Evolutionary conservation across 2,888 invertebrate genomes (phyloP).

Genomic region (Augiades crinisus): DNA sequence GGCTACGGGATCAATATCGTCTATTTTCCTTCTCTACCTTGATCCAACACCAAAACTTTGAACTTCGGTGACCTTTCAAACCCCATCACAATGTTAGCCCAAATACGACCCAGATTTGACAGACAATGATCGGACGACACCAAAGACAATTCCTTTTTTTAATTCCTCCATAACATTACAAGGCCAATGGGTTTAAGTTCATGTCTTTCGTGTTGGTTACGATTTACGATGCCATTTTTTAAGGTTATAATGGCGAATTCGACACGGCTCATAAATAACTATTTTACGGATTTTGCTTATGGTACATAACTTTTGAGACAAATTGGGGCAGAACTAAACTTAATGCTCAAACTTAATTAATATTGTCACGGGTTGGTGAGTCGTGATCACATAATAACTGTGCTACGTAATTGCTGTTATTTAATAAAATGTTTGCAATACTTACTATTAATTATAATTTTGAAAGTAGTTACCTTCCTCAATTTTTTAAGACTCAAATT

Average conservation of each 20-base stretch:
- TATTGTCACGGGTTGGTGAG: not conserved
- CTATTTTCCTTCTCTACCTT: too few species aligned
- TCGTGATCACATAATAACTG: not conserved
- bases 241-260: not conserved
- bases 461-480: too few species aligned
- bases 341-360: not conserved
- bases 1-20: too few species aligned
- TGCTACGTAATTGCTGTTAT: not conserved
- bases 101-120: too few species aligned
- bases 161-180: not conserved
- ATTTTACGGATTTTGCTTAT: slow-evolving; percentile 1
- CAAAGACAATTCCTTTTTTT: too few species aligned
- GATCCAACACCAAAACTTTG: too few species aligned
- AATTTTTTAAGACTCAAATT: too few species aligned
- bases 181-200: not conserved
- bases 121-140: too few species aligned
- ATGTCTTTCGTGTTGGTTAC: not conserved
- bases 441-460: not conserved
- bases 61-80: too few species aligned
- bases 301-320: not conserved
- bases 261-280: not conserved
- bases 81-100: too few species aligned
- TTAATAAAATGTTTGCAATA: not conserved
- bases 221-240: not conserved
- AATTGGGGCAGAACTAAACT: slow-evolving; percentile 8